These are phyloP conservation scores for Clostera curtula DNA, from an alignment of 2,888 invertebrate genomes.

Conservation along the genomic window DNA sequence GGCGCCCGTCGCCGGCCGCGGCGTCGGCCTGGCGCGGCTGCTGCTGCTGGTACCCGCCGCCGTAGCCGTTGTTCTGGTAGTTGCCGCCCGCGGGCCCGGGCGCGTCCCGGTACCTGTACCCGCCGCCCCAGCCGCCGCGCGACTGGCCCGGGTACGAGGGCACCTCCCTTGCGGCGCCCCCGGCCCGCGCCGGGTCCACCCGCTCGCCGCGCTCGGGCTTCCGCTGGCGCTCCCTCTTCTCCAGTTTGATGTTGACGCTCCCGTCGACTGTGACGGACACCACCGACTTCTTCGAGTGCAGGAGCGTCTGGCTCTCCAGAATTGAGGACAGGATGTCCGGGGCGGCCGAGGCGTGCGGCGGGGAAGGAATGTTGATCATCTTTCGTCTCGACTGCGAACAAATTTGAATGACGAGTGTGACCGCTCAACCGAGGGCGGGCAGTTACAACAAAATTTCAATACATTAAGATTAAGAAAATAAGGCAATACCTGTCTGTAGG, in stretches of 20 bases:
- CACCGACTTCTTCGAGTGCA: constrained; percentile 78
- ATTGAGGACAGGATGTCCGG: constrained; percentile 81
- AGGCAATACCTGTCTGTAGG: constrained; percentile 49
- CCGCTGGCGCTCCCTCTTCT: constrained; percentile 15
- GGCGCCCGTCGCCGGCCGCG: constrained; percentile 31
- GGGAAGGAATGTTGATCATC: constrained; percentile 51
- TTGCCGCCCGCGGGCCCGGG: constrained; percentile 12
- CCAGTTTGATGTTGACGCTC: constrained; percentile 69
- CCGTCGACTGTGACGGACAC: constrained; percentile 78
- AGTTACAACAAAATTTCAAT: not conserved
- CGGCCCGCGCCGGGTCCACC: constrained; percentile 35
- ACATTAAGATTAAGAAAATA: not conserved
- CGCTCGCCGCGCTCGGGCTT: constrained; percentile 7
- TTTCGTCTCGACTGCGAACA: constrained; percentile 62
- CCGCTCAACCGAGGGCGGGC: too few relatives aligned
- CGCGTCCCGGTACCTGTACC: constrained; percentile 41
- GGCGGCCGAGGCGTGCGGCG: constrained; percentile 53
- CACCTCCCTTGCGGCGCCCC: constrained; percentile 56
- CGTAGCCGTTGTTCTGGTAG: constrained; percentile 29
- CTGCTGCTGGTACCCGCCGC: constrained; percentile 20
- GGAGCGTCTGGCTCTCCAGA: constrained; percentile 79
- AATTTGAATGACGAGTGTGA: too few relatives aligned
- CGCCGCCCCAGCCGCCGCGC: constrained; percentile 62
- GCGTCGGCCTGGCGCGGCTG: too few relatives aligned
- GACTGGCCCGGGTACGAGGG: constrained; percentile 80